Base-by-base conservation (phyloP, 1,140 invertebrate genomes). In the Aphidius ervi region DNA sequence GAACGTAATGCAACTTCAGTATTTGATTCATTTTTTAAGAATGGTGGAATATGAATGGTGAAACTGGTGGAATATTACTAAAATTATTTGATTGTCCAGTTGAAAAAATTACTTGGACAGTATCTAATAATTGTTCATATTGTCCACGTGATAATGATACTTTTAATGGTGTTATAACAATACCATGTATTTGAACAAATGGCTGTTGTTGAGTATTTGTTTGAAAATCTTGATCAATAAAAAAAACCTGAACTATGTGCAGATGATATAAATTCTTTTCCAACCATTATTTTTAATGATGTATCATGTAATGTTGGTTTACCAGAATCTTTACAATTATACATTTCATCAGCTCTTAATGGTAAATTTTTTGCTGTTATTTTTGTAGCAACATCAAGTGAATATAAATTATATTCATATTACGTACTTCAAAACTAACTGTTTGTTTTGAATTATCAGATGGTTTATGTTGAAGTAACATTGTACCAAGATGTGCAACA, bases 361-460 rank as follows among this genome's bases (percentile, higher is more conserved):
- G 77, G 77, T 31, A 78, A 63, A 64, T 64, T 70, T 3, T 59
- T 66, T 58, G 83, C 74, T 20, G 63, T 68, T 5, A 69, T 59
- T 5, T 82, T 81, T 5, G 82, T n/a, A 1, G 72, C 67, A 16
- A 77, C 81, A 69, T 92, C 86, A 4, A 93, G 72, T 0, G 90
- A 93, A 73, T 89, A 94, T 2, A 97, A 76, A 76, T n/a, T n/a
- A n/a, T n/a, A n/a, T 93, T 95, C 83, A 97, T 94, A 72, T 97
- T 91, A 45, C 87, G 82, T 31, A 96, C 84, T 75, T 92, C 86
- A 1, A 69, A 88, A 75, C 68, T 80, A 64, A 80, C 82, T 82
- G 72, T 82, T 64, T 73, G 72, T 63, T 77, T 77, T 46, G 68
- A 65, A 63, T 78, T 70, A 64, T 61, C 55, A 1, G 75, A 69